Evolutionary conservation across 1,140 invertebrate species (phyloP), one percentile per base, ranked within the genome.

Genomic region (Zelostemma sp.): DNA sequence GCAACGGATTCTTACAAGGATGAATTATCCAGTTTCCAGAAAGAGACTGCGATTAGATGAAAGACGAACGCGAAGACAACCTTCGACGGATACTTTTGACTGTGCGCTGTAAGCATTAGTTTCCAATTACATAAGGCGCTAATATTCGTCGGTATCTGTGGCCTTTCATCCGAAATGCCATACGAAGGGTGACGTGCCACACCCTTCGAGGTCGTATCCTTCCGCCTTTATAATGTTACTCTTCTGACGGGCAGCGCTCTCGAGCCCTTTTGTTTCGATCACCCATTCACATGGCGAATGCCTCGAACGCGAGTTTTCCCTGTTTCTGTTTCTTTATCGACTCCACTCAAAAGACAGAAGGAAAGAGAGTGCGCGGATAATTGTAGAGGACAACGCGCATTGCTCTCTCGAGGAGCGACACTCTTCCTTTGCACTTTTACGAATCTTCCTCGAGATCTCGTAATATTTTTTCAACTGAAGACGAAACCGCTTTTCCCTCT

Each of bases 121-220:
- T 72, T 72, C 70, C 61, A 72, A 68, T 72, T 72, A 72, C 65
- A 68, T 68, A 75, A 73, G 66, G 55, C 66, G 68, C 71, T 72
- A 68, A 75, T 74, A 74, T 78, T 71, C 68, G 69, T 68, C 74
- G 76, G 76, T 70, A 72, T 66, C 68, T 66, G 73, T 64, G 73
- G 72, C 73, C 70, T 77, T 73, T 78, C 72, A 79, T 80, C 74
- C 68, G 51, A 64, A 64, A 72, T 64, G 61, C 55, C 46, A 59
- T 69, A 61, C 60, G 68, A 72, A 71, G 46, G 66, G 75, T 66
- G 73, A 70, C 55, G 46, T 68, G 74, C 73, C 76, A 77, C 75
- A 80, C 78, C 78, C 78, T 77, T 72, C 57, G 67, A 68, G 65
- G 69, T 70, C 67, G 73, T 67, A 72, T 75, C 68, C 71, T 74